Evolutionary conservation across 2,888 invertebrate species (phyloP), one percentile per base, ranked within the genome.

Genomic region (Trileptium ribeirensis): DNA sequence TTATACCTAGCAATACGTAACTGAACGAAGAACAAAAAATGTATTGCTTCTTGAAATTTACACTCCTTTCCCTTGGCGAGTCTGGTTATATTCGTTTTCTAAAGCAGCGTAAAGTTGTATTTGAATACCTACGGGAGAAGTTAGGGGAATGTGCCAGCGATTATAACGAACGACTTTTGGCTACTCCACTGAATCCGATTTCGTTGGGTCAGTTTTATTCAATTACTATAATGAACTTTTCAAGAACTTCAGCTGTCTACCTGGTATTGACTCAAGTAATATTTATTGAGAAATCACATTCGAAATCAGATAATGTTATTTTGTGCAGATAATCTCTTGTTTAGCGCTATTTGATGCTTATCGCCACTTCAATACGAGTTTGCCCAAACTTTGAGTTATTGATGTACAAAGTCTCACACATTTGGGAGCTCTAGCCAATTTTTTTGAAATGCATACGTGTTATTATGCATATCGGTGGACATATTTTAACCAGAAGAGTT

Each of bases 41-140:
- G n/a, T n/a, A n/a, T n/a, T n/a, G n/a, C n/a, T n/a, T n/a, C n/a
- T n/a, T n/a, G n/a, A n/a, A n/a, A n/a, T n/a, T 94, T 87, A 94
- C 94, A 0, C 88, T 94, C 24, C 89, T 94, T 67, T 92, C 92
- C 19, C 89, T 94, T 83, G 94, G 94, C 1, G 90, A 91, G 84
- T 89, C 89, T 77, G 93, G 93, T 0, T 94, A 92, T 86, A 90
- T 91, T 85, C 89, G 91, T 77, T 87, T 93, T 34, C 89, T 92
- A n/a, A 88, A 90, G 36, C 90, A 92, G 83, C 90, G 93, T 39
- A 92, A 92, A 86, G 89, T 91, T 79, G 90, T 91, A 88, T 93
- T 91, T 86, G 88, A 90, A n/a, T 92, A 93, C 87, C 89, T 94
- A 74, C 91, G 91, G 82, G 89, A 90, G 31, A 89, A 91, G 84